Evolutionary conservation across 2,113 vertebrate species (phyloP), one percentile per base, ranked within the genome.

Genomic region (Phalacrocorax pelagicus): DNA sequence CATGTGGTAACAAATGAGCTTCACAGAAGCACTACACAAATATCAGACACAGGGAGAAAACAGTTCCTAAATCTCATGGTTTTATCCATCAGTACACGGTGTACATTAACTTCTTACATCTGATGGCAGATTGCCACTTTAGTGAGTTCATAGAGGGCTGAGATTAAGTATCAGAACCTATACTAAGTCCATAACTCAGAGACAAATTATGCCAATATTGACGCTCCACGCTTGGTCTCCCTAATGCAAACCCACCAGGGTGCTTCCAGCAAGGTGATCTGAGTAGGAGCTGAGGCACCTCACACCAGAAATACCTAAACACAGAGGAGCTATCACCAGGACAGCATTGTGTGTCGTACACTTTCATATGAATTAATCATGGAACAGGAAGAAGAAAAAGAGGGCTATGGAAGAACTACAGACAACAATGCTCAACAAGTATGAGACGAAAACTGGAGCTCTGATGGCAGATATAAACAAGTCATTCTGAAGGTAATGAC

Each of bases 261-360:
- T 23, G 34, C 26, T 51, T 59, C 38, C 24, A 66, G 29, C 17
- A 30, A 9, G 5, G 34, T 42, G 34, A 70, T 26, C 36, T 5
- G 10, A 29, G 17, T 14, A 59, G 21, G 52, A 79, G 21, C n/a
- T 7, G 30, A 73, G 40, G 16, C 5, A 44, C 47, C 47, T 44
- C 74, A 61, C 67, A 65, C 6, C 30, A 40, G 20, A 66, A 77
- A 29, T 42, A 65, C 27, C 19, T n/a, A 26, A 63, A 38, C 24
- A 52, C 10, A 66, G 34, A 58, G 29, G 65, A 72, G 29, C 10
- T 47, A 8, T 32, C 20, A 52, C 11, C 46, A 54, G 30, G 38
- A 12, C 7, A 62, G 30, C 1, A 0, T 14, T 75, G 22, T 0
- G 2, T 13, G 11, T 30, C 15, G 23, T 12, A 52, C 9, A 6